Conservation (phyloP, 2,888 invertebrate genomes). For the Dyspetes luteomarginatus region DNA sequence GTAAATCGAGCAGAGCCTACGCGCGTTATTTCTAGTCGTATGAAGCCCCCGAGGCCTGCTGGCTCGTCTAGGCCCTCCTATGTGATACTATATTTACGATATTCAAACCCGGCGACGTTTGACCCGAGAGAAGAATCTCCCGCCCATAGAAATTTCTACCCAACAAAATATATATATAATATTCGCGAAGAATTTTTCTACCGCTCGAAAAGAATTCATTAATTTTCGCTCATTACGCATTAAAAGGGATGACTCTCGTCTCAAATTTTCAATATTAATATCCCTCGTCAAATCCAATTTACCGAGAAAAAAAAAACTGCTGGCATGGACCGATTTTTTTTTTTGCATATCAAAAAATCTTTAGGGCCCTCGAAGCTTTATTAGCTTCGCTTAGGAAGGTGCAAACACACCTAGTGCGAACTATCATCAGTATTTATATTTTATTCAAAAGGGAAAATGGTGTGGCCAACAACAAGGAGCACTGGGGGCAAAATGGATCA, state of each 20-base stretch:
- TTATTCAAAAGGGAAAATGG: neutral
- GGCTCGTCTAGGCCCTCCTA: constrained; percentile 9
- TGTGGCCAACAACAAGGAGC: neutral
- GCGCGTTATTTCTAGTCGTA: constrained; percentile 54
- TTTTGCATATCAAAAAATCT: too few species aligned
- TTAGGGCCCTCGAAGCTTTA: too few species aligned
- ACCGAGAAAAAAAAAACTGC: too few species aligned
- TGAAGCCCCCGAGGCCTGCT: constrained; percentile 16
- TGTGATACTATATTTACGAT: constrained; percentile 40
- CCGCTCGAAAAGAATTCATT: neutral
- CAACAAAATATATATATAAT: neutral
- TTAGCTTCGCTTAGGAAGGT: too few species aligned
- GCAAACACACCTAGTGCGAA: too few species aligned
- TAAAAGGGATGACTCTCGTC: too few species aligned
- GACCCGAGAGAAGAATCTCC: constrained; percentile 11
- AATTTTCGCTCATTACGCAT: too few species aligned
- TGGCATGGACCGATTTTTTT: too few species aligned
- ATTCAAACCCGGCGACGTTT: constrained; percentile 27
- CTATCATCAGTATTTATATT: too few species aligned
- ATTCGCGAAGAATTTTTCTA: neutral
- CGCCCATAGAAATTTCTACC: neutral
- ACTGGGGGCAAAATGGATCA: neutral
- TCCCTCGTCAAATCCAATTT: too few species aligned
- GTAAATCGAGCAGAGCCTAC: constrained; percentile 41
- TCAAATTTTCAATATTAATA: too few species aligned